Conservation (phyloP, 2,797 vertebrate species). For the Phrynocephalus vlangalii region DNA sequence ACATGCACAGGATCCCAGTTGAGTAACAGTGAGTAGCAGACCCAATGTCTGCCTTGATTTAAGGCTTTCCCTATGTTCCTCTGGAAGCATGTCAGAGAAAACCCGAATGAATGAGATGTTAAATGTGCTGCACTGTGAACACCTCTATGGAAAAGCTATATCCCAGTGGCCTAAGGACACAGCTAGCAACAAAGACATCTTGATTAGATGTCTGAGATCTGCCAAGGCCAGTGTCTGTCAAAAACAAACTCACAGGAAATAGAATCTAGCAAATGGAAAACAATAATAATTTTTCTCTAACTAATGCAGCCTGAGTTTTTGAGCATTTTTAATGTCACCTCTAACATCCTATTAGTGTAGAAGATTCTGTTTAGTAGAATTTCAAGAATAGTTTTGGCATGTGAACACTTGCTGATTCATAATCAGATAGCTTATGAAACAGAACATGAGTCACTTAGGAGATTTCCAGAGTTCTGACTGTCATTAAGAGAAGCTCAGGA, state of each 20-base stretch:
- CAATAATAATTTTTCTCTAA: neutral
- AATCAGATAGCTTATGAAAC: conserved; percentile 33
- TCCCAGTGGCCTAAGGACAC: neutral
- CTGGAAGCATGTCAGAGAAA: neutral
- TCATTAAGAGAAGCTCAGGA: conserved; percentile 54
- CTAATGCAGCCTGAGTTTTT: neutral
- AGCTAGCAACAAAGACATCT: neutral
- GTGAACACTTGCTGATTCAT: conserved; percentile 24
- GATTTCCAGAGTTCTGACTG: conserved; percentile 59
- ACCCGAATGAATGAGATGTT: neutral
- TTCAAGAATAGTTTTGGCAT: neutral
- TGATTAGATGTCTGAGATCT: neutral
- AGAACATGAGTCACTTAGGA: conserved; percentile 46
- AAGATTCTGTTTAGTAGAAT: conserved; percentile 4
- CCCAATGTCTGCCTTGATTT: neutral
- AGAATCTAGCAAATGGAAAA: neutral
- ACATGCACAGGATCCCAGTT: neutral
- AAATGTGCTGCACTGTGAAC: neutral
- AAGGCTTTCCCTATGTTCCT: neutral
- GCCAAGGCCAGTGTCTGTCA: neutral
- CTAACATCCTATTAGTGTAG: conserved; percentile 5
- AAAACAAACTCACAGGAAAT: conserved; percentile 11
- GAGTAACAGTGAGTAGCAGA: neutral
- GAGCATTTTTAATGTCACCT: neutral
- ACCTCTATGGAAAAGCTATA: neutral